Evolutionary conservation across 2,888 invertebrate genomes (phyloP).

Genomic region (Thera britannica): DNA sequence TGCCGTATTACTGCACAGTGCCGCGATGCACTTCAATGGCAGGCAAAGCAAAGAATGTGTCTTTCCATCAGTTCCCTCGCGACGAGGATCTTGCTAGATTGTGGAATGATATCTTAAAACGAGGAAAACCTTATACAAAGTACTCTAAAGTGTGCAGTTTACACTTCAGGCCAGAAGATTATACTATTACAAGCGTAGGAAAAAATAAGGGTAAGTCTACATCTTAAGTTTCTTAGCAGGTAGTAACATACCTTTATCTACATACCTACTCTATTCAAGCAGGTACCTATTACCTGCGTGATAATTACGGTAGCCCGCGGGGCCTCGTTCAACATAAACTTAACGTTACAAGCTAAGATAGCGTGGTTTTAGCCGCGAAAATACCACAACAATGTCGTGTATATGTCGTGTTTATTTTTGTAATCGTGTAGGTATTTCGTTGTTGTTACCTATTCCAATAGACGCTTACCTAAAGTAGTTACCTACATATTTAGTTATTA

Average conservation of each 20-base stretch:
- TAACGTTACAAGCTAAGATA: background rate
- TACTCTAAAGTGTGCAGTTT: slow-evolving; percentile 82
- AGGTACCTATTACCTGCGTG: slow-evolving; percentile 25
- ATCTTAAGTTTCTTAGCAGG: slow-evolving; percentile 41
- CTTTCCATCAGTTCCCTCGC: slow-evolving; percentile 79
- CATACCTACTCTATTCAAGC: slow-evolving; percentile 19
- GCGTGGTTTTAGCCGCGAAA: slow-evolving; percentile 3
- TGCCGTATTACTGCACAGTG: slow-evolving; percentile 83
- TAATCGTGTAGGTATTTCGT: slow-evolving; percentile 8
- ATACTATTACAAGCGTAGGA: slow-evolving; percentile 74
- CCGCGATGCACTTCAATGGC: slow-evolving; percentile 82
- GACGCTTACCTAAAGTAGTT: background rate
- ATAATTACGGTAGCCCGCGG: slow-evolving; percentile 22
- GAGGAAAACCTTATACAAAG: slow-evolving; percentile 80
- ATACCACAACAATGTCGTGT: slow-evolving; percentile 1
- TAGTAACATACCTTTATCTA: slow-evolving; percentile 22
- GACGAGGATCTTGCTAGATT: slow-evolving; percentile 73
- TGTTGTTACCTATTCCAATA: background rate
- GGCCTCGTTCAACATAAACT: background rate
- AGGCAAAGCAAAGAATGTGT: slow-evolving; percentile 80
- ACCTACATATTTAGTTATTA: background rate
- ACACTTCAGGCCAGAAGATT: slow-evolving; percentile 77
- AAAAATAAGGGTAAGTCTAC: slow-evolving; percentile 74
- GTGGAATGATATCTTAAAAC: slow-evolving; percentile 77
- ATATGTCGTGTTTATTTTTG: background rate